phyloP scores from a whole-genome alignment of 2,888 invertebrate genomes.

The Caradrina kadenii region DNA sequence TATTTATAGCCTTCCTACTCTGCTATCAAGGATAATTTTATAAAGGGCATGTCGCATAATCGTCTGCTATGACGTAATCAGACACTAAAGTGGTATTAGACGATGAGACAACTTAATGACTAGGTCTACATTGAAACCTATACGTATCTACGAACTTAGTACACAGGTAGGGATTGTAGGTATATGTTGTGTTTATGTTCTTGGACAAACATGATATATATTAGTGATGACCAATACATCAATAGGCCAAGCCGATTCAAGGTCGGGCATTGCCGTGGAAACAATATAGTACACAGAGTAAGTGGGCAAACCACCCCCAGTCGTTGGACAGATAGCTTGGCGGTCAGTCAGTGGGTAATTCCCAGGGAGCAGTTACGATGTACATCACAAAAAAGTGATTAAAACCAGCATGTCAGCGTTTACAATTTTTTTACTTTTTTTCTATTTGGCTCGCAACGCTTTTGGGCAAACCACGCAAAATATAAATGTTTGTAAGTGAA shows the following conservation, averaged over 20 bases:
- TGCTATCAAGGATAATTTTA: conserved; percentile 35
- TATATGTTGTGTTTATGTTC: conserved; percentile 31
- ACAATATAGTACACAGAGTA: conserved; percentile 78
- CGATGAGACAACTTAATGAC: conserved; percentile 36
- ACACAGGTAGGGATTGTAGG: not conserved
- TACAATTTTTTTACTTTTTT: conserved; percentile 68
- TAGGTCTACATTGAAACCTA: conserved; percentile 1
- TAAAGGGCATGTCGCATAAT: conserved; percentile 34
- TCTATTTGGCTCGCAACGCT: conserved; percentile 67
- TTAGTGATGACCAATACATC: conserved; percentile 75
- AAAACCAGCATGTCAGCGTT: conserved; percentile 62
- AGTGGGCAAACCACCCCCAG: conserved; percentile 60
- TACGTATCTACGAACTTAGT: not conserved
- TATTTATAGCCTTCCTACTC: conserved; percentile 30
- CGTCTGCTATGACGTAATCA: conserved; percentile 42
- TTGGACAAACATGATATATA: conserved; percentile 54
- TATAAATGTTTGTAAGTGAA: conserved; percentile 93
- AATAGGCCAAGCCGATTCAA: conserved; percentile 79
- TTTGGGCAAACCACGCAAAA: conserved; percentile 92
- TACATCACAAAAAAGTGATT: conserved; percentile 22
- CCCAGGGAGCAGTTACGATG: conserved; percentile 41
- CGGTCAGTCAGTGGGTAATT: conserved; percentile 36
- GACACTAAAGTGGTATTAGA: conserved; percentile 10
- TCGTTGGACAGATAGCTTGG: conserved; percentile 54
- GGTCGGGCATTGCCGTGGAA: conserved; percentile 85